Conservation (phyloP, 2,113 vertebrate genomes). For the Tauraco erythrolophus region DNA sequence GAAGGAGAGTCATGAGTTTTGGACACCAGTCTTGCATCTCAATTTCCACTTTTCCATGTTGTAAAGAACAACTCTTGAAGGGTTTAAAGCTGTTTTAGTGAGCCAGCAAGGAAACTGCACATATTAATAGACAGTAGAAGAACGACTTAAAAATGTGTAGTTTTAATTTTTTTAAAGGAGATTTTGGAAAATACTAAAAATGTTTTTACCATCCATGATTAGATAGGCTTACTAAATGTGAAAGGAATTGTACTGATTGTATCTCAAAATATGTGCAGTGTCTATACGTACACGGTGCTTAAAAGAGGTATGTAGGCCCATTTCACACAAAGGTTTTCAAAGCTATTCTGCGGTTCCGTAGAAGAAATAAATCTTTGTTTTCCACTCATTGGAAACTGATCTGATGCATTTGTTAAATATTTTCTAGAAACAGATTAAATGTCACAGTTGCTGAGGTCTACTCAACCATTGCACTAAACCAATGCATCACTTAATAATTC, state of each 20-base stretch:
- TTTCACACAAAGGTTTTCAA: not conserved
- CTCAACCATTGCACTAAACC: not conserved
- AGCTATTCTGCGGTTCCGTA: not conserved
- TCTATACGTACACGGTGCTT: not conserved
- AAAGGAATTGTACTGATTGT: not conserved
- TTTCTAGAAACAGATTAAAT: conserved; percentile 3
- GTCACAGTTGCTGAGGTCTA: not conserved
- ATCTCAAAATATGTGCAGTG: not conserved
- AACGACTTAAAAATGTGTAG: not conserved
- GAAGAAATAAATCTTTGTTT: not conserved
- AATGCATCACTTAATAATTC: not conserved
- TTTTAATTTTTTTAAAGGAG: not conserved
- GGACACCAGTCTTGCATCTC: not conserved
- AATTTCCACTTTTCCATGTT: not conserved
- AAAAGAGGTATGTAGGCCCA: not conserved
- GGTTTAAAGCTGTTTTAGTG: not conserved
- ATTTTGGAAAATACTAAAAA: not conserved
- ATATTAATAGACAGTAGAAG: not conserved
- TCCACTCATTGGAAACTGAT: not conserved
- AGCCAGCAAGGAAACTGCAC: not conserved
- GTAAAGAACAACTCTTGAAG: not conserved
- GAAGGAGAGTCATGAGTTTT: not conserved
- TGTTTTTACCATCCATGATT: not conserved
- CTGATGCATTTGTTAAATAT: not conserved
- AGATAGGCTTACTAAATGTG: not conserved